Evolutionary conservation across 2,888 invertebrate genomes (phyloP).

Genomic region (Lycaena phlaeas): DNA sequence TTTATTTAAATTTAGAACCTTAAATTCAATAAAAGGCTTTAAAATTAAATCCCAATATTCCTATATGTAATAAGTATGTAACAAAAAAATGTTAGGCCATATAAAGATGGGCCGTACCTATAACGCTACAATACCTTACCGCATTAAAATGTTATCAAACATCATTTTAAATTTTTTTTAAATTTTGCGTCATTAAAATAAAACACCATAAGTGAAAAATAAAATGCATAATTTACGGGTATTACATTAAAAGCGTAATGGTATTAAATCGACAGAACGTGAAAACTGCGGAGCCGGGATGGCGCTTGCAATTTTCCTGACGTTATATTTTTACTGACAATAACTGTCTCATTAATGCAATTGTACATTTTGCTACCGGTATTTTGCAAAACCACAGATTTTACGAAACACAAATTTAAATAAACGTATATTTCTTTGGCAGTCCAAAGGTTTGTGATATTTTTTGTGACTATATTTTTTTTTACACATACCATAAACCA

Average conservation of each 20-base stretch:
- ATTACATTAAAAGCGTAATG: slow-evolving; percentile 29
- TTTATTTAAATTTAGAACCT: too few species aligned
- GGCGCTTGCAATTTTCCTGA: slow-evolving; percentile 25
- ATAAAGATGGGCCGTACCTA: too few species aligned
- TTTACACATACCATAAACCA: too few species aligned
- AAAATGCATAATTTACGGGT: slow-evolving; percentile 28
- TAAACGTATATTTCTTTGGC: slow-evolving; percentile 8
- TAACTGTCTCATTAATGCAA: slow-evolving; percentile 41
- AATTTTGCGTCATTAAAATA: slow-evolving; percentile 18
- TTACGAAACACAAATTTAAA: slow-evolving; percentile 19
- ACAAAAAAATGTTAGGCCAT: too few species aligned
- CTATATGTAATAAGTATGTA: too few species aligned
- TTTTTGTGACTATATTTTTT: too few species aligned
- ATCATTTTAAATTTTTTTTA: too few species aligned
- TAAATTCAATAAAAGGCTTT: too few species aligned
- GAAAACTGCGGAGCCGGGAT: slow-evolving; percentile 25
- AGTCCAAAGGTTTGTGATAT: too few species aligned
- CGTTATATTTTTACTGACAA: slow-evolving; percentile 35
- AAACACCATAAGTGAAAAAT: slow-evolving; percentile 25
- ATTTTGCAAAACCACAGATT: slow-evolving; percentile 20
- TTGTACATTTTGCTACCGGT: slow-evolving; percentile 21
- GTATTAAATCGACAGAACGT: slow-evolving; percentile 31
- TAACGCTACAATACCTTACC: too few species aligned
- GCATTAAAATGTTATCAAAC: too few species aligned
- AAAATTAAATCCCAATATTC: too few species aligned